These are phyloP conservation scores for Glossophaga mutica DNA, from an alignment of 2,797 vertebrate species.

Conservation along the genomic window DNA sequence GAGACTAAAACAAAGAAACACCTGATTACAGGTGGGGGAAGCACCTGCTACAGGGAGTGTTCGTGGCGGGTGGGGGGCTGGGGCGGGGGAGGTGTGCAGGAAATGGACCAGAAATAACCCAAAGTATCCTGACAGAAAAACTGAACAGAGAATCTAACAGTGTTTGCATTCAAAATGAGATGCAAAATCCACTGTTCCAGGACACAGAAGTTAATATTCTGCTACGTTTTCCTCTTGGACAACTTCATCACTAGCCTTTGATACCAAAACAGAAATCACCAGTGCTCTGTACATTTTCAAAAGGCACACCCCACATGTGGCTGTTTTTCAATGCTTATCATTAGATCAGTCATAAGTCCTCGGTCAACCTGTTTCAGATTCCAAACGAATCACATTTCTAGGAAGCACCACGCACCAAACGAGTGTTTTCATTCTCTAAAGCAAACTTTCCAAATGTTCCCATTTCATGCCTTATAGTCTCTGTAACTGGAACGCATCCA, in stretches of 20 bases:
- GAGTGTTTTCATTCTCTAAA: conserved; percentile 6
- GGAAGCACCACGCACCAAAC: conserved; percentile 25
- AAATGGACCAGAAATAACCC: background rate
- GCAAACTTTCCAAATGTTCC: conserved; percentile 11
- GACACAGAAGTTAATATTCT: background rate
- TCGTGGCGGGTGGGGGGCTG: accelerated
- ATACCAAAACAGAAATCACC: conserved; percentile 26
- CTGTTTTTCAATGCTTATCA: conserved; percentile 52
- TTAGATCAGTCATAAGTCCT: conserved; percentile 39
- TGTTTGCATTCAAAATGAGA: background rate
- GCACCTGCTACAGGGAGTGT: background rate
- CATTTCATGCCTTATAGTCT: background rate
- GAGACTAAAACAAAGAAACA: background rate
- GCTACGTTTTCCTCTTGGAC: background rate
- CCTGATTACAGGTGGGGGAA: background rate
- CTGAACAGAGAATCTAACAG: background rate
- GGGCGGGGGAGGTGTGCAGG: background rate
- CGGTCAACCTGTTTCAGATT: conserved; percentile 41
- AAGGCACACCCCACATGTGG: background rate
- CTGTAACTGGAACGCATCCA: background rate
- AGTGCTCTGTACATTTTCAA: background rate
- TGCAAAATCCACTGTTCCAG: background rate
- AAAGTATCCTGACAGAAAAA: background rate
- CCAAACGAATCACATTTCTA: conserved; percentile 49
- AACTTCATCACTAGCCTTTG: background rate